Conservation (phyloP, 2,888 invertebrate species). For the Maniola hyperantus region DNA sequence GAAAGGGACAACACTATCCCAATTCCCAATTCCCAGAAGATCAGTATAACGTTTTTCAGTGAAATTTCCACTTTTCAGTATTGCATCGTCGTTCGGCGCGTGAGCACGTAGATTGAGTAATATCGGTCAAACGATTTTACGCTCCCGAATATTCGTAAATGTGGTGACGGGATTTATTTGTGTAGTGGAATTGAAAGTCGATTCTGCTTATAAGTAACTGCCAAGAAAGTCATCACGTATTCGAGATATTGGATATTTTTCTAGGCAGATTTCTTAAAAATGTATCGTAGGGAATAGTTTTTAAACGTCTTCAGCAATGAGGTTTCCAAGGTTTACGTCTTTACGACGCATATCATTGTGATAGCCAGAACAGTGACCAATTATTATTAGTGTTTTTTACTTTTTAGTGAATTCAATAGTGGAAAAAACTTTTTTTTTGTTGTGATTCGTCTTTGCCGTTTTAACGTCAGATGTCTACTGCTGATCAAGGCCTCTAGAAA, state of each 20-base stretch:
- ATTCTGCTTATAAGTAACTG: not conserved
- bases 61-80: constrained; percentile 5
- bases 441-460: too few relatives aligned
- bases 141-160: constrained; percentile 5
- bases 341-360: not conserved
- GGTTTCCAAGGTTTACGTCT: not conserved
- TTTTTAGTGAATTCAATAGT: too few relatives aligned
- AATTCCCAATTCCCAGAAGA: not conserved
- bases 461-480: too few relatives aligned
- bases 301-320: not conserved
- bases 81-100: constrained; percentile 7
- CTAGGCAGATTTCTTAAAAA: not conserved
- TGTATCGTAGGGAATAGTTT: too few relatives aligned
- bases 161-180: constrained; percentile 13
- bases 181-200: constrained; percentile 5
- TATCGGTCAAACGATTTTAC: not conserved
- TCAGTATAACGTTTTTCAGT: not conserved
- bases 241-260: not conserved
- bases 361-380: too few relatives aligned
- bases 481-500: too few relatives aligned
- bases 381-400: too few relatives aligned
- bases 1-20: not conserved
- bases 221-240: constrained; percentile 4
- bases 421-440: too few relatives aligned
- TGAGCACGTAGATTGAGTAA: not conserved